A percentile compares a stretch with the other conserved stretches of the same genome.
These are phyloP conservation scores for Muscicapa adusta DNA, from an alignment of 2,113 vertebrate genomes.

Conservation along the genomic window DNA sequence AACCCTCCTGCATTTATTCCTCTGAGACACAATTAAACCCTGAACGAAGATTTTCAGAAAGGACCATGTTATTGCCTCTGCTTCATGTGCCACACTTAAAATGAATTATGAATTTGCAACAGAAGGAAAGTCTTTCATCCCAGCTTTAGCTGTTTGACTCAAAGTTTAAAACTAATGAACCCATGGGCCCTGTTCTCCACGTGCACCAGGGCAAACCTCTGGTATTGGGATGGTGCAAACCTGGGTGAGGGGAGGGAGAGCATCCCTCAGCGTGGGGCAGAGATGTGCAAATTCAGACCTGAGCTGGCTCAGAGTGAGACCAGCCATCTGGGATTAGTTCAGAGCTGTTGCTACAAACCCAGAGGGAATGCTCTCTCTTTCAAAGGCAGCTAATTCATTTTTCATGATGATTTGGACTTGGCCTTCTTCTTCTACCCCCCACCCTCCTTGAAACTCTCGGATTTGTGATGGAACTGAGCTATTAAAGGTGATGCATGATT, in stretches of 20 bases:
- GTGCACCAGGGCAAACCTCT: neutral
- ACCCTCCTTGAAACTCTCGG: rapidly evolving
- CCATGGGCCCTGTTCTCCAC: rapidly evolving
- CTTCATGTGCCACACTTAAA: neutral
- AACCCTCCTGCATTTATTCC: constrained; percentile 8
- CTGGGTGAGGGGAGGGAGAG: neutral
- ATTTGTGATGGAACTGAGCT: neutral
- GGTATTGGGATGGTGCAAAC: neutral
- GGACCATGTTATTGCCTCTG: neutral
- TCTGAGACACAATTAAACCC: constrained; percentile 41
- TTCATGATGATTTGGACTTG: neutral
- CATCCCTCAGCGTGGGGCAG: neutral
- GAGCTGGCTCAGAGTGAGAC: neutral
- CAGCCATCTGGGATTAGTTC: neutral
- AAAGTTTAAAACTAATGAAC: constrained; percentile 4
- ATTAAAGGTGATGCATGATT: neutral
- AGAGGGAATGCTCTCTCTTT: constrained; percentile 14
- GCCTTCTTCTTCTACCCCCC: neutral
- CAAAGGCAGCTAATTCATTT: neutral
- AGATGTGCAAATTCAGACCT: neutral
- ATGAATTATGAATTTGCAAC: constrained; percentile 1
- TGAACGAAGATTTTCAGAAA: neutral
- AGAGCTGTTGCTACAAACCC: neutral
- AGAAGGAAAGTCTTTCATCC: constrained; percentile 8
- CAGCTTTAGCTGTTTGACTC: constrained; percentile 4